A percentile compares a stretch with the other conserved stretches of the same genome.
These are phyloP conservation scores for Drosophila funebris DNA, from an alignment of 1,140 invertebrate genomes.

Conservation along the genomic window DNA sequence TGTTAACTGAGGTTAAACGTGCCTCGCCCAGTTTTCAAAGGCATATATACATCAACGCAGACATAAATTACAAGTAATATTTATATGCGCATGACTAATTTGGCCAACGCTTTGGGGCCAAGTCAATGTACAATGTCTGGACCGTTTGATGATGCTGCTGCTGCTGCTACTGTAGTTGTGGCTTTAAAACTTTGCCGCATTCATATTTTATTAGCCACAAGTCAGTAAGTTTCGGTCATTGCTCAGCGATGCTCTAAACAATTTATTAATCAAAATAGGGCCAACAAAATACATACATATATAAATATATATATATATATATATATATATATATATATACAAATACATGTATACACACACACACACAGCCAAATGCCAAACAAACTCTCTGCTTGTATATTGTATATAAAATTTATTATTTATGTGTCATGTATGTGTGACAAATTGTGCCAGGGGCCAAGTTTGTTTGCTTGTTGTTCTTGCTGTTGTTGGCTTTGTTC, in stretches of 20 bases:
- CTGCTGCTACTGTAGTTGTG: background rate
- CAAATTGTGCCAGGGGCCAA: slow-evolving; percentile 76
- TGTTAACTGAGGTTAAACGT: slow-evolving; percentile 69
- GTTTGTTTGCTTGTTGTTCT: slow-evolving; percentile 57
- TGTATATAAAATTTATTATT: slow-evolving; percentile 58
- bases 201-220: slow-evolving; percentile 80
- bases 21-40: slow-evolving; percentile 34
- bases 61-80: slow-evolving; percentile 70
- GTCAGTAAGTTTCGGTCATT: slow-evolving; percentile 68
- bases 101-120: slow-evolving; percentile 68
- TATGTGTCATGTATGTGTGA: slow-evolving; percentile 75
- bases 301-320: background rate
- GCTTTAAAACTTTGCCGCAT: slow-evolving; percentile 64
- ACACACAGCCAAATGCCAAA: slow-evolving; percentile 31
- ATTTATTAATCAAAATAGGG: slow-evolving; percentile 76
- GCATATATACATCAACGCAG: slow-evolving; percentile 61
- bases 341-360: background rate
- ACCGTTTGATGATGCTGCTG: slow-evolving; percentile 60
- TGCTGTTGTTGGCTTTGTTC: slow-evolving; percentile 31
- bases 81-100: slow-evolving; percentile 78
- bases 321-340: background rate
- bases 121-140: background rate
- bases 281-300: slow-evolving; percentile 22
- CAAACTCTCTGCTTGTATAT: slow-evolving; percentile 24
- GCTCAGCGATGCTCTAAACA: slow-evolving; percentile 65